Percentiles rank a stretch among this genome's conserved stretches.
These are phyloP conservation scores for Lutjanus campechanus DNA, from an alignment of 2,797 vertebrate species.

Conservation along the genomic window DNA sequence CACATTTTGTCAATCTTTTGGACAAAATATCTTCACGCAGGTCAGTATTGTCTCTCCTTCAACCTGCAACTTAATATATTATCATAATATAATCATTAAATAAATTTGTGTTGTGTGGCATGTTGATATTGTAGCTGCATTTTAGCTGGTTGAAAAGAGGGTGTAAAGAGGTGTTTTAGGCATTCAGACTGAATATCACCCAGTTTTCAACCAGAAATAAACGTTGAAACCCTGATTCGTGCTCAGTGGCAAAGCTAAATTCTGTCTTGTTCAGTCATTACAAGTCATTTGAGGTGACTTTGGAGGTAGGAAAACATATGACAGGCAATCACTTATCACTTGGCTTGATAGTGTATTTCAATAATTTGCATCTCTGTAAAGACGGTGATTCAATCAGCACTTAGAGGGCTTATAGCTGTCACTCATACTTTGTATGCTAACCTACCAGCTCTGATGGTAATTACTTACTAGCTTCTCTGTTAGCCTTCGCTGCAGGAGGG, in stretches of 20 bases:
- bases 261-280: neutral
- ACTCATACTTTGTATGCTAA: conserved; percentile 68
- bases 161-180: too few relatives aligned
- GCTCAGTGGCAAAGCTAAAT: neutral
- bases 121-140: too few relatives aligned
- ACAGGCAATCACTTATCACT: conserved; percentile 22
- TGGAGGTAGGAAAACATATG: neutral
- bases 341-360: conserved; percentile 36
- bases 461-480: conserved; percentile 64
- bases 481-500: conserved; percentile 63
- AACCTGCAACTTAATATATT: too few relatives aligned
- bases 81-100: too few relatives aligned
- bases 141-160: too few relatives aligned
- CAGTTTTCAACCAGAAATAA: too few relatives aligned
- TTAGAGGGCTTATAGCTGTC: conserved; percentile 59
- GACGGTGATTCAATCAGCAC: conserved; percentile 49
- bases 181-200: too few relatives aligned
- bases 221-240: too few relatives aligned
- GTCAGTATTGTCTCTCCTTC: too few relatives aligned
- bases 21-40: too few relatives aligned
- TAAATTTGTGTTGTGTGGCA: too few relatives aligned
- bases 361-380: conserved; percentile 41
- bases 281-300: conserved; percentile 18
- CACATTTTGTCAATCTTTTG: too few relatives aligned
- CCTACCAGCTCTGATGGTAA: conserved; percentile 67